A percentile compares a stretch with the other conserved stretches of the same genome.
phyloP scores from a whole-genome alignment of 2,113 vertebrate genomes.

The Hiodon alosoides region DNA sequence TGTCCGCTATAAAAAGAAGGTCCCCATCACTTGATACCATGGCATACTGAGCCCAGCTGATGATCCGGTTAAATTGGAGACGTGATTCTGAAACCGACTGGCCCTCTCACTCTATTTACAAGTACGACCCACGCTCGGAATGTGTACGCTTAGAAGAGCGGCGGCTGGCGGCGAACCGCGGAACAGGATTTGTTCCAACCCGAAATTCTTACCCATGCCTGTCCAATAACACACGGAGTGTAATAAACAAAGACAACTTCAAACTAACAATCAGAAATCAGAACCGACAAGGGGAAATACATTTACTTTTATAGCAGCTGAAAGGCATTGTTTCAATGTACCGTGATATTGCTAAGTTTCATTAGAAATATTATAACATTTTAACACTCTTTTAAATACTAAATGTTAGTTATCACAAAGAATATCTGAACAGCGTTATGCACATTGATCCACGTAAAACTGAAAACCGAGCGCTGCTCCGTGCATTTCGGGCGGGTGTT shows the following conservation, averaged over 20 bases:
- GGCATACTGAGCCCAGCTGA: conserved; percentile 25
- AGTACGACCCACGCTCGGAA: not conserved
- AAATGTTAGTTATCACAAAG: not conserved
- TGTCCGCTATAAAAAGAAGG: conserved; percentile 24
- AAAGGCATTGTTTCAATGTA: too few relatives aligned
- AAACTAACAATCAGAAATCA: too few relatives aligned
- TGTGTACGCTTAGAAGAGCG: not conserved
- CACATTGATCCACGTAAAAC: not conserved
- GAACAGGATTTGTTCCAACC: not conserved
- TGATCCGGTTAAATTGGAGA: conserved; percentile 34
- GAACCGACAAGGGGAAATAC: too few relatives aligned
- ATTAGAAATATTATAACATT: too few relatives aligned
- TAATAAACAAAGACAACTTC: too few relatives aligned
- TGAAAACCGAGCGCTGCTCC: too few relatives aligned
- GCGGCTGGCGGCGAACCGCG: not conserved
- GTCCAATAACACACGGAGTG: too few relatives aligned
- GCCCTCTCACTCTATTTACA: conserved; percentile 2
- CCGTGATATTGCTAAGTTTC: too few relatives aligned
- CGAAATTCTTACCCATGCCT: too few relatives aligned
- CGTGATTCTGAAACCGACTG: conserved; percentile 18
- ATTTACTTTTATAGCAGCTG: too few relatives aligned
- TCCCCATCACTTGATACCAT: conserved; percentile 19
- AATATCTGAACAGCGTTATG: not conserved
- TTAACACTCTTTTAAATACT: too few relatives aligned
- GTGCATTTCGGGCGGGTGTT: not conserved